Evolutionary conservation across 2,888 invertebrate species (phyloP), one percentile per base, ranked within the genome.

Genomic region (Dasypolia templi): DNA sequence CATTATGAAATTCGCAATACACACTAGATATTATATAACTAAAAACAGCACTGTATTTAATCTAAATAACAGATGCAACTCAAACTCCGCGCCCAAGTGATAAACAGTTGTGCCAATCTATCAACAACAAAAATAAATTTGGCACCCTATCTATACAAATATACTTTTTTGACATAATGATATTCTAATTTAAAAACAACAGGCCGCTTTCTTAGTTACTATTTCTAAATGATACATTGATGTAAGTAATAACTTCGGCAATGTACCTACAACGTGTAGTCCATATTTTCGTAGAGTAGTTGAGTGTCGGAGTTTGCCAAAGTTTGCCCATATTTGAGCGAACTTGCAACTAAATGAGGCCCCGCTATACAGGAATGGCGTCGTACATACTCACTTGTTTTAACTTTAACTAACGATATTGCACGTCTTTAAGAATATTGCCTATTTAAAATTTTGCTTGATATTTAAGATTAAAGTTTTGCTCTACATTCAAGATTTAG

Each of bases 281-380:
- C 75, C 77, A 85, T 82, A 85, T 86, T 87, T 87, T 81, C 84
- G 66, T 70, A 73, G 72, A 71, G 75, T 80, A 79, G 77, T 82
- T 76, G 80, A 83, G 82, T 84, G 81, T 62, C 78, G 71, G 73
- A 87, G 81, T 87, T 87, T 73, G 62, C 55, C 59, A 26, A 88
- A 87, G 79, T 88, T 88, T 72, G 83, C 82, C 82, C 84, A 88
- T 88, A 88, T 87, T 85, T 82, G 84, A 81, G 81, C 71, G 64
- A 88, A 88, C 83, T 88, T 87, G 75, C 62, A 72, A 81, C 77
- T 70, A 85, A 87, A 87, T 85, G 83, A 84, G 84, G 74, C 82
- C 56, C 76, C 61, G 65, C 67, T 80, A 66, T 77, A 80, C 77
- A 74, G 81, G 44, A 74, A 82, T 82, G 80, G 75, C 70, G 74